These are phyloP conservation scores for Regulus satrapa DNA, from an alignment of 2,113 vertebrate genomes.

Conservation along the genomic window DNA sequence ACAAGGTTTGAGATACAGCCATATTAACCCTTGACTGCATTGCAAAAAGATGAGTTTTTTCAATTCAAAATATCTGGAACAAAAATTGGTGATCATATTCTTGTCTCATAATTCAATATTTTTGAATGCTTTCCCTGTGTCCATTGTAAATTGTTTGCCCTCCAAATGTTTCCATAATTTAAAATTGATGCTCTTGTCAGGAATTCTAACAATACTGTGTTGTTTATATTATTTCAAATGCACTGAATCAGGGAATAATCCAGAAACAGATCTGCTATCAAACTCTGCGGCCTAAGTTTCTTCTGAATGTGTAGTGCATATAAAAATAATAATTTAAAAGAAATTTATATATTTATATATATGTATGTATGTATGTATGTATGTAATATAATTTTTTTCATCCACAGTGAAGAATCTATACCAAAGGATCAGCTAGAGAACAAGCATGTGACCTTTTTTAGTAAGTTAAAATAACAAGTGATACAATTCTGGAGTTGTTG, in stretches of 20 bases:
- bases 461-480: not conserved
- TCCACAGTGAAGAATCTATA: not conserved
- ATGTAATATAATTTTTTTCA: not conserved
- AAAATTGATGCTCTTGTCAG: not conserved
- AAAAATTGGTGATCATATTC: not conserved
- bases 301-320: not conserved
- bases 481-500: not conserved
- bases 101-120: not conserved
- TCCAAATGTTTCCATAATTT: not conserved
- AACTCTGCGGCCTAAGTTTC: not conserved
- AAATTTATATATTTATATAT: not conserved
- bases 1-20: not conserved
- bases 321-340: not conserved
- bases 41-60: not conserved
- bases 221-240: not conserved
- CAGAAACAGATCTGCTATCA: not conserved
- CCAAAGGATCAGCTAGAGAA: not conserved
- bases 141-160: not conserved
- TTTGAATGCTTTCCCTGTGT: not conserved
- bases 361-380: too few species aligned
- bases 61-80: not conserved
- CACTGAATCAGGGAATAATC: not conserved
- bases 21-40: not conserved
- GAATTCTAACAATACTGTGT: not conserved
- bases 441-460: not conserved